phyloP scores from a whole-genome alignment of 2,888 invertebrate species.

The Cantharis rufa region DNA sequence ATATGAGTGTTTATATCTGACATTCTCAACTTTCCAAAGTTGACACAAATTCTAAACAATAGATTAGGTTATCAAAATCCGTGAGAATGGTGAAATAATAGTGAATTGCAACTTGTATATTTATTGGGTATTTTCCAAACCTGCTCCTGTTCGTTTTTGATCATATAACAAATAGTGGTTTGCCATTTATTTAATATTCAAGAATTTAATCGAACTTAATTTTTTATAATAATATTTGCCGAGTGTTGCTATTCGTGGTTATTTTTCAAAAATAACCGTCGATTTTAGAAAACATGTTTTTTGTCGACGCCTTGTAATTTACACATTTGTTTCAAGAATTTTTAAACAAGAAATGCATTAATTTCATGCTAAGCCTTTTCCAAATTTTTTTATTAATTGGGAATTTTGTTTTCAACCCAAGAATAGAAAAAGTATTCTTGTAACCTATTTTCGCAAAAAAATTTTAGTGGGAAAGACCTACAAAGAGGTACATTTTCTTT shows the following conservation, averaged over 20 bases:
- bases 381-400: neutral
- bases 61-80: neutral
- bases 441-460: neutral
- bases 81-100: neutral
- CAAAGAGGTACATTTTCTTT: neutral
- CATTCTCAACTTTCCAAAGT: neutral
- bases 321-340: neutral
- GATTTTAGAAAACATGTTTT: neutral
- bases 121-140: neutral
- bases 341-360: neutral
- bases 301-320: neutral
- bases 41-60: neutral
- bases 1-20: neutral
- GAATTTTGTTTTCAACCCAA: neutral
- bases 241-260: too few species aligned
- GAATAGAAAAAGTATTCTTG: neutral
- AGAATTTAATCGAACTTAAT: neutral
- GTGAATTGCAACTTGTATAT: neutral
- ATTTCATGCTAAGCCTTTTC: neutral
- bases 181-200: neutral
- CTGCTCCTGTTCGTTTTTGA: neutral
- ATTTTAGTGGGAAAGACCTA: neutral
- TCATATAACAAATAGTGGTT: neutral
- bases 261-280: neutral
- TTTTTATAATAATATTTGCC: neutral